Conservation (phyloP, 2,113 vertebrate genomes). For the Colaptes auratus region DNA sequence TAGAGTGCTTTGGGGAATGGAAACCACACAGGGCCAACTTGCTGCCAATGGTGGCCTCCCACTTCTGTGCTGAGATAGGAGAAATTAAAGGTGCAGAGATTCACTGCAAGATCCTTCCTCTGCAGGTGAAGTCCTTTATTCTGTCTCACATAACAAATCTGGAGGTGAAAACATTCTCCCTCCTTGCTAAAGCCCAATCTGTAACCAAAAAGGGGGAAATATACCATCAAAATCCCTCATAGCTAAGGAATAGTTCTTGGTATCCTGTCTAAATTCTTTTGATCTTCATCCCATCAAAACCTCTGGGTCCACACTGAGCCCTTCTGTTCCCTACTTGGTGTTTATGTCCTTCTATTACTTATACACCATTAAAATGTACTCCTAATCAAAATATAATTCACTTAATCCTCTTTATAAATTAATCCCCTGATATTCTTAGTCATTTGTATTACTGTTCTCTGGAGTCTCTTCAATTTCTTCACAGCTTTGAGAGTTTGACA, state of each 20-base stretch:
- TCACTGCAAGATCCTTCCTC: accelerated
- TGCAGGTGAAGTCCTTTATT: not conserved
- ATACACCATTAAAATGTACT: slow-evolving; percentile 22
- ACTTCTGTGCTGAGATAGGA: not conserved
- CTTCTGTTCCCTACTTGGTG: slow-evolving; percentile 11
- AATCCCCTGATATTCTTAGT: slow-evolving; percentile 52
- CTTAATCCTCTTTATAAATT: slow-evolving; percentile 59
- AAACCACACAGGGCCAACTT: not conserved
- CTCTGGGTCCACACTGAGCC: slow-evolving; percentile 9
- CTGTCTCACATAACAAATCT: not conserved
- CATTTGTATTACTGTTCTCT: slow-evolving; percentile 55
- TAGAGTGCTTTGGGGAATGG: not conserved
- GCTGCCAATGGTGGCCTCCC: not conserved
- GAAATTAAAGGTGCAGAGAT: slow-evolving; percentile 9
- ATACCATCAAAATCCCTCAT: not conserved
- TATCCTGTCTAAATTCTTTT: slow-evolving; percentile 18
- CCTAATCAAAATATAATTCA: slow-evolving; percentile 67
- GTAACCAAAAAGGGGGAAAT: not conserved
- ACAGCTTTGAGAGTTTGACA: slow-evolving; percentile 24
- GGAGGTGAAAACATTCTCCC: not conserved
- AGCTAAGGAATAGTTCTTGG: not conserved
- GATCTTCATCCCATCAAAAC: slow-evolving; percentile 25
- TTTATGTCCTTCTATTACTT: slow-evolving; percentile 54
- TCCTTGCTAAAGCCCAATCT: not conserved
- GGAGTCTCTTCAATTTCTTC: slow-evolving; percentile 50